Percentiles rank a stretch among this genome's conserved stretches.
Evolutionary conservation across 2,113 vertebrate species (phyloP).

Genomic region (Nymphicus hollandicus): DNA sequence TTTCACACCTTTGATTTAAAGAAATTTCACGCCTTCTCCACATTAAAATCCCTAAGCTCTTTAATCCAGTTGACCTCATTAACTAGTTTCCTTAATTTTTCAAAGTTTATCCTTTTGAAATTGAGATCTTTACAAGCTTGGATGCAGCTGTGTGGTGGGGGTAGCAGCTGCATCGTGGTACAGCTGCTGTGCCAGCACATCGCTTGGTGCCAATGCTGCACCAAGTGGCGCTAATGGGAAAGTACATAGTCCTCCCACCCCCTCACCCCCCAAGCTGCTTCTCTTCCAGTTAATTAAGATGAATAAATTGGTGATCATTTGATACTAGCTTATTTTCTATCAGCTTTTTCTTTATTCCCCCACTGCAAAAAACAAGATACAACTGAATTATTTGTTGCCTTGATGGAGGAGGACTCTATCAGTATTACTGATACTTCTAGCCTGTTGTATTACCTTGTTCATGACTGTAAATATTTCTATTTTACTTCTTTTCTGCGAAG

Average conservation of each 20-base stretch:
- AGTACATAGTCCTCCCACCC: not conserved
- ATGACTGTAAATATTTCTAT: not conserved
- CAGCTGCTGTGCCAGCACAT: rapidly evolving
- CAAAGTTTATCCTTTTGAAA: conserved; percentile 52
- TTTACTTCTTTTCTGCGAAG: not conserved
- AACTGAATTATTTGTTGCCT: not conserved
- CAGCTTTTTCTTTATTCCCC: not conserved
- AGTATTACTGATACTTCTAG: not conserved
- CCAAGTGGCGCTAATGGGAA: not conserved
- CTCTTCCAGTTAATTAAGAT: not conserved
- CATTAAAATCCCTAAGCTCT: conserved; percentile 63
- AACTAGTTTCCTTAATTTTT: conserved; percentile 64
- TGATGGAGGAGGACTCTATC: not conserved
- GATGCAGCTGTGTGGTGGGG: conserved; percentile 18
- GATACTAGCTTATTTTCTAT: not conserved
- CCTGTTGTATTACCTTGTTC: not conserved
- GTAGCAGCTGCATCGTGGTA: not conserved
- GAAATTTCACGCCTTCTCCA: conserved; percentile 65
- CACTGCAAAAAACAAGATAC: not conserved
- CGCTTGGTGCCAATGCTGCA: not conserved
- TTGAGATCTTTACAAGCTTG: conserved; percentile 22
- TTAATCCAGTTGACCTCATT: conserved; percentile 68
- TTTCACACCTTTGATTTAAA: conserved; percentile 69
- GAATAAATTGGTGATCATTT: not conserved
- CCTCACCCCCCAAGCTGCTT: not conserved